Evolutionary conservation across 2,888 invertebrate species (phyloP), one percentile per base, ranked within the genome.

Genomic region (Anoplius nigerrimus): DNA sequence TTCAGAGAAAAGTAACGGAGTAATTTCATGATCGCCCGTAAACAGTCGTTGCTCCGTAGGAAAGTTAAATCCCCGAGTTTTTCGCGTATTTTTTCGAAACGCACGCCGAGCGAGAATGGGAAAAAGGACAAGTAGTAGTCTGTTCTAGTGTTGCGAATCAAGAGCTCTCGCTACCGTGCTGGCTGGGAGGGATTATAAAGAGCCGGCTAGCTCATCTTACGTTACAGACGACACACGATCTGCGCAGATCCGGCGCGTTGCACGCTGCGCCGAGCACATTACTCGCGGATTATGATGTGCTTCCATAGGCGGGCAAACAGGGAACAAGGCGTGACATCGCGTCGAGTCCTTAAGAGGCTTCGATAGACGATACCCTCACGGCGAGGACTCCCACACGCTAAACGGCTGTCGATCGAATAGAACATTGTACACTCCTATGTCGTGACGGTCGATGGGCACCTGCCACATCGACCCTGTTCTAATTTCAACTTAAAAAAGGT

Each of bases 161-260:
- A 34, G n/a, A 24, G 51, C 55, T 57, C 42, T 46, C 56, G 65
- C 62, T 69, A 64, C 66, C 66, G 56, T 57, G 61, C 52, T 21
- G 34, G 53, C 18, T 11, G 34, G 34, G 11, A 8, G 34, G 53
- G 62, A 71, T 70, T 72, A 55, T 69, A 71, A 78, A 68, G 74
- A 34, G 68, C 62, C 61, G 64, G 73, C 79, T 76, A 76, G 73
- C 76, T 77, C 74, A 79, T 82, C 81, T 85, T 79, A 71, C 79
- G 79, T 84, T 84, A 80, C 82, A 34, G 11, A 69, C 71, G 83
- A 82, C 76, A 84, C 75, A 75, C 64, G 64, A 72, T 63, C 63
- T 62, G 34, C 11, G 34, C 34, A 6, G 34, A 34, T 34, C 34
- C 34, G 11, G 34, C 34, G 34, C 34, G 34, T 34, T 34, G 34